Evolutionary conservation across 2,888 invertebrate species (phyloP), one percentile per base, ranked within the genome.

Genomic region (Ormyrus nitidulus): DNA sequence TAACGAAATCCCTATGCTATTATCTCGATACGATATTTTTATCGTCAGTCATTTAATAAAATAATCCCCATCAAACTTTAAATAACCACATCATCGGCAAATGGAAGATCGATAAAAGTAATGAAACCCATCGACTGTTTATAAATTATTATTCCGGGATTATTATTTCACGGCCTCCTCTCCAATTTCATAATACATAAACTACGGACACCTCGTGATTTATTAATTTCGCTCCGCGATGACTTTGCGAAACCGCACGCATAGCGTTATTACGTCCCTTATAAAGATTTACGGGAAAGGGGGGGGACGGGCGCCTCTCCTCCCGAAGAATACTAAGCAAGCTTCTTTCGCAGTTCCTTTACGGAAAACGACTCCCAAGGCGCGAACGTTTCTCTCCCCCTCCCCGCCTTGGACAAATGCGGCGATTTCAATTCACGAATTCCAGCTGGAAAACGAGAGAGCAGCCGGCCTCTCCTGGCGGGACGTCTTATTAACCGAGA

Each of bases 401-500:
- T 10, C 8, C 10, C 46, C 34, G 9, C 51, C 0, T 19, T 7
- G 19, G 44, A 34, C 46, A 75, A 71, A 61, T 58, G 56, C 19
- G 59, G 19, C 69, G 68, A 77, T 80, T 80, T 73, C 73, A 77
- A 80, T 77, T 80, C 80, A 80, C 64, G 70, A 80, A 70, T 80
- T 65, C 61, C 51, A 65, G 53, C 3, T 19, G 44, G 58, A 49
- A 68, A 46, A 53, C 54, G 48, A 44, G 48, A 44, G 19, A 19
- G 19, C 19, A 19, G 19, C 19, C 19, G 19, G 49, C 49, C 49
- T 53, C 34, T 46, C 44, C 69, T 49, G 46, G 58, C 5, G 44
- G 54, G 59, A 70, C 73, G 80, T 81, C 77, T 77, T 81, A 81
- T 81, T 81, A 81, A 77, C 77, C 34, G 73, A 77, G 69, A 81